These are phyloP conservation scores for Asteroscopus sphinx DNA, from an alignment of 2,888 invertebrate genomes.

Conservation along the genomic window DNA sequence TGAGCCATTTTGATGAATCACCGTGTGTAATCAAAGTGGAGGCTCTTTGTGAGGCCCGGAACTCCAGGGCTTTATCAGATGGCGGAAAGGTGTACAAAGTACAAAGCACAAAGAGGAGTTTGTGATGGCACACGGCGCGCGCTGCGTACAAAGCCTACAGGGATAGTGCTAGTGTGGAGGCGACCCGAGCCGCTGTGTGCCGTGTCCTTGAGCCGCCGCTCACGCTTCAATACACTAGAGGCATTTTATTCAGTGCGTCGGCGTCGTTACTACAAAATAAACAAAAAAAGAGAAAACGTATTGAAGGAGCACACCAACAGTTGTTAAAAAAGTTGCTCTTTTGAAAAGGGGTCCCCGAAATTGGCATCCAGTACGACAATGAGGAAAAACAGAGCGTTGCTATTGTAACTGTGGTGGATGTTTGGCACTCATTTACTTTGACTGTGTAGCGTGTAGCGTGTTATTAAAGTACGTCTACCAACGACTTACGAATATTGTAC, in stretches of 20 bases:
- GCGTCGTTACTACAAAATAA: background rate
- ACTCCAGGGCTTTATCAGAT: background rate
- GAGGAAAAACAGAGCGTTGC: background rate
- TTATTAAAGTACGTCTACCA: too few species aligned
- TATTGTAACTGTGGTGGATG: background rate
- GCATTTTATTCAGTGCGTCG: background rate
- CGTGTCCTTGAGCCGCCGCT: background rate
- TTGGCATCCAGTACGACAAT: background rate
- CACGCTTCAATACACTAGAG: too few species aligned
- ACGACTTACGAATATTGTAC: too few species aligned
- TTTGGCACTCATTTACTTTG: background rate
- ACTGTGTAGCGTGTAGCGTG: too few species aligned
- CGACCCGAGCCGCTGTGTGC: background rate
- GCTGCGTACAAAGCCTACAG: background rate
- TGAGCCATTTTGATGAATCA: too few species aligned
- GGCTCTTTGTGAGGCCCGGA: background rate
- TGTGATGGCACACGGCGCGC: constrained; percentile 1
- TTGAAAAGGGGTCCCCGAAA: background rate
- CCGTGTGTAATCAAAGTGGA: too few species aligned
- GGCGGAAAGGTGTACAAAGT: constrained; percentile 1
- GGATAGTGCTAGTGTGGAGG: background rate
- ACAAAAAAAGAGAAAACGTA: background rate
- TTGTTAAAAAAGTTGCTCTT: background rate
- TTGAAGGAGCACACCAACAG: background rate
- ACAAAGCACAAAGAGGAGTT: constrained; percentile 3